Conservation (phyloP, 2,113 vertebrate genomes). For the Eulemur macaco region DNA sequence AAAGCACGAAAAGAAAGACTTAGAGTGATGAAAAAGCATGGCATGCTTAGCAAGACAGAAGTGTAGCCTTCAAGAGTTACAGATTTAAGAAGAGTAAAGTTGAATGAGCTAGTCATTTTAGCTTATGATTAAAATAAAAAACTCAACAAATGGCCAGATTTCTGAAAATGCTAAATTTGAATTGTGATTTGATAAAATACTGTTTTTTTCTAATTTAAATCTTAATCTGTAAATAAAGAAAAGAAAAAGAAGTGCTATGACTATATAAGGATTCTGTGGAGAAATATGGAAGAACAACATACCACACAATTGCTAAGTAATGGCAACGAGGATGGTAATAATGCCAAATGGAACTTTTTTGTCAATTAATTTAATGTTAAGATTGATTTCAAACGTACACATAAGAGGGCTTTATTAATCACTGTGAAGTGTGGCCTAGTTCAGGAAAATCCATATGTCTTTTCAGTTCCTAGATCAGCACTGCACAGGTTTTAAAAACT, state of each 20-base stretch:
- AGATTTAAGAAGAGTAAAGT: neutral
- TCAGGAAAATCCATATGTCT: conserved; percentile 11
- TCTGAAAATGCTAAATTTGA: neutral
- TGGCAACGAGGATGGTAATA: neutral
- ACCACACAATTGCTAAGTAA: neutral
- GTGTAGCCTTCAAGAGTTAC: neutral
- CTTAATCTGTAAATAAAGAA: neutral
- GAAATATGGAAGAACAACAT: neutral
- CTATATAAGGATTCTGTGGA: neutral
- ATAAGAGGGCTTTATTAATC: conserved; percentile 21
- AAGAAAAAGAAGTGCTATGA: neutral
- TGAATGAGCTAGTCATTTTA: conserved; percentile 3
- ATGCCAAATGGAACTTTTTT: neutral
- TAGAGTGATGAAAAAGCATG: neutral
- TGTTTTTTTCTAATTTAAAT: neutral
- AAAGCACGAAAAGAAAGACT: neutral
- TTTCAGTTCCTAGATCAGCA: neutral
- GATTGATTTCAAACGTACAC: conserved; percentile 4
- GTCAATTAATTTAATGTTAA: conserved; percentile 42
- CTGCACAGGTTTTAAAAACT: conserved; percentile 16
- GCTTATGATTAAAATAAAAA: neutral
- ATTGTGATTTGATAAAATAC: neutral
- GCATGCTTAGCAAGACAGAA: neutral
- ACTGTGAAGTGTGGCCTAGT: neutral
- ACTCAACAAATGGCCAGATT: neutral